phyloP scores from a whole-genome alignment of 2,888 invertebrate genomes.

The Lissonota sp. region DNA sequence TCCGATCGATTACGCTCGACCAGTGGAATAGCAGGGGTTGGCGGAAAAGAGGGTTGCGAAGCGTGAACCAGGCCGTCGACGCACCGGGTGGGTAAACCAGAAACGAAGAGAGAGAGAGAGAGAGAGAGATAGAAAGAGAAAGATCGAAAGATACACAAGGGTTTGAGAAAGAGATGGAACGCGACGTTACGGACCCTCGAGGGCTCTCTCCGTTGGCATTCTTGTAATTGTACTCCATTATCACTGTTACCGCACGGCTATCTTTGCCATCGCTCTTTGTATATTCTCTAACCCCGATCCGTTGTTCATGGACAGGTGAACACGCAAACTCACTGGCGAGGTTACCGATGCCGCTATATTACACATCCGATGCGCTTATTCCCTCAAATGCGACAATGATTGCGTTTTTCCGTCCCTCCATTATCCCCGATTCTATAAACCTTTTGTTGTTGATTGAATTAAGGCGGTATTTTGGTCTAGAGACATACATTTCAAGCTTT shows the following conservation, averaged over 20 bases:
- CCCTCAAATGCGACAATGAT: conserved; percentile 27
- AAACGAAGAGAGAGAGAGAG: conserved; percentile 29
- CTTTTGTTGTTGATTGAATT: too few relatives aligned
- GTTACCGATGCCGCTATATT: conserved; percentile 48
- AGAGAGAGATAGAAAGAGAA: conserved; percentile 35
- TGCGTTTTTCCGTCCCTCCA: not conserved
- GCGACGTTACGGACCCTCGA: conserved; percentile 40
- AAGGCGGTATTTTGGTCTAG: too few relatives aligned
- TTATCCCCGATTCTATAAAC: not conserved
- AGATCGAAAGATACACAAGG: conserved; percentile 18
- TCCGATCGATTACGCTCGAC: conserved; percentile 66
- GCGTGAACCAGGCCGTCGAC: conserved; percentile 60
- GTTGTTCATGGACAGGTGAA: conserved; percentile 71
- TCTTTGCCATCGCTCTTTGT: conserved; percentile 69
- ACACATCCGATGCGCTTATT: conserved; percentile 32
- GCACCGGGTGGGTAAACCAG: conserved; percentile 54
- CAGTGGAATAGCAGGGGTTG: conserved; percentile 47
- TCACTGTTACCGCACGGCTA: conserved; percentile 70
- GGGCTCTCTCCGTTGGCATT: conserved; percentile 64
- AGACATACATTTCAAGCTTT: too few relatives aligned
- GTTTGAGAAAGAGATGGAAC: conserved; percentile 39
- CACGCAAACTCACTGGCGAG: conserved; percentile 67
- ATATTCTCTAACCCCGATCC: conserved; percentile 66
- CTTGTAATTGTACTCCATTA: conserved; percentile 73
- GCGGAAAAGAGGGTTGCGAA: conserved; percentile 53